Base-by-base conservation (phyloP, 2,888 invertebrate genomes). In the Congeria kusceri region DNA sequence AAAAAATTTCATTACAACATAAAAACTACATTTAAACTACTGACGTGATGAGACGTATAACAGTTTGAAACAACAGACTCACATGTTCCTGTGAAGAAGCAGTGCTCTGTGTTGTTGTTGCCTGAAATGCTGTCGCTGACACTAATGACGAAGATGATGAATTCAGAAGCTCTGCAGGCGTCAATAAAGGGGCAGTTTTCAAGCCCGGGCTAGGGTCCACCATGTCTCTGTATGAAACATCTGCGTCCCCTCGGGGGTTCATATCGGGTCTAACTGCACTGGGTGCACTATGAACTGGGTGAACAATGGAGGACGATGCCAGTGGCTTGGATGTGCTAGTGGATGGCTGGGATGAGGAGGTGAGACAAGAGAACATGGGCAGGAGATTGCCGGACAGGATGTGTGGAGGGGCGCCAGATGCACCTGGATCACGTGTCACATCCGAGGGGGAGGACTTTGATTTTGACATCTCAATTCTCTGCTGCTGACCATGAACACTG, bases 371-470 rank as follows among this genome's bases (percentile, higher is more conserved):
- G 65, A 49, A 64, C 28, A 29, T 28, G 11, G 75, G 71, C 32
- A 75, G 32, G 28, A 76, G 47, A 39, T 75, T 72, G 11, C 80
- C 72, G 13, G 75, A 59, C 20, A 80, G 18, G 25, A 80, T 68
- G 28, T 72, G 59, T 13, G 80, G 53, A 3, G 71, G 59, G 5
- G 47, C 32, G 13, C 29, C 32, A 0, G 76, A 29, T 15, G 23
- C 70, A 0, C 28, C n/a, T 5, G 39, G 5, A 32, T 59, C 58
- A 28, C 61, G 15, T 11, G 39, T 39, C 39, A 39, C 39, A 39
- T 39, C 9, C 3, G 39, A 15, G 39, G 39, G 39, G 1, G 39
- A 39, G 9, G 39, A 39, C 15, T 11, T 39, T 13, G 39, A 39
- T 11, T 39, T 39, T 39, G 39, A 39, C 39, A 39, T 39, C 39